These are phyloP conservation scores for Carcina quercana DNA, from an alignment of 2,888 invertebrate genomes.

Conservation along the genomic window DNA sequence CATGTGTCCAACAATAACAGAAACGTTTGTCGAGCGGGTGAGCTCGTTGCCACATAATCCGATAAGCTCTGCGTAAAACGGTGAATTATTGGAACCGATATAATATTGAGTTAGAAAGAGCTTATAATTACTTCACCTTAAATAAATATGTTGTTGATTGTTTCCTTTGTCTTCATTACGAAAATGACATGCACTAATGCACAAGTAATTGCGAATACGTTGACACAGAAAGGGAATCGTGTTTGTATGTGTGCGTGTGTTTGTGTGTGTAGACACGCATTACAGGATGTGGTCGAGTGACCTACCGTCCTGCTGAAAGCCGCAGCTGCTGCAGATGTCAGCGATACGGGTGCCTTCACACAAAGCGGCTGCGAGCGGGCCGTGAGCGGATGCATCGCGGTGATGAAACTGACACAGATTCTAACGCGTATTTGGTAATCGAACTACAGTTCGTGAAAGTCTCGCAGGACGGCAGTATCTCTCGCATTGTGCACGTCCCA, in stretches of 20 bases:
- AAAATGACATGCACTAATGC: too few species aligned
- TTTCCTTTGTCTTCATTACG: too few species aligned
- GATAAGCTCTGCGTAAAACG: too few species aligned
- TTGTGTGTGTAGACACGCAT: too few species aligned
- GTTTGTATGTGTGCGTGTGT: too few species aligned
- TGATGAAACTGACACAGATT: slow-evolving; percentile 74
- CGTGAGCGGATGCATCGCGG: slow-evolving; percentile 58
- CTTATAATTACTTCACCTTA: too few species aligned
- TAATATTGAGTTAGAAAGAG: too few species aligned
- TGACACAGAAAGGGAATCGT: too few species aligned
- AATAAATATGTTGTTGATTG: too few species aligned
- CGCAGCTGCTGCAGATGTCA: slow-evolving; percentile 1
- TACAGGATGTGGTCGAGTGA: neutral
- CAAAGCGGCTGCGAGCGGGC: slow-evolving; percentile 5
- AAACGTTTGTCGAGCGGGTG: slow-evolving; percentile 13
- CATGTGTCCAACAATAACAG: slow-evolving; percentile 15
- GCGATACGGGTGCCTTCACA: slow-evolving; percentile 1
- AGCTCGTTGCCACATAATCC: slow-evolving; percentile 4
- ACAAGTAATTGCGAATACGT: too few species aligned
- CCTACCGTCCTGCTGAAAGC: neutral
- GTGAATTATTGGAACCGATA: too few species aligned
- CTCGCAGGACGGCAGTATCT: slow-evolving; percentile 64
- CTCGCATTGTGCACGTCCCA: slow-evolving; percentile 62
- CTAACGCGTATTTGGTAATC: slow-evolving; percentile 73
- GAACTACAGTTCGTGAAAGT: slow-evolving; percentile 70